These are phyloP conservation scores for Gouania willdenowi DNA, from an alignment of 2,797 vertebrate species.

Conservation along the genomic window DNA sequence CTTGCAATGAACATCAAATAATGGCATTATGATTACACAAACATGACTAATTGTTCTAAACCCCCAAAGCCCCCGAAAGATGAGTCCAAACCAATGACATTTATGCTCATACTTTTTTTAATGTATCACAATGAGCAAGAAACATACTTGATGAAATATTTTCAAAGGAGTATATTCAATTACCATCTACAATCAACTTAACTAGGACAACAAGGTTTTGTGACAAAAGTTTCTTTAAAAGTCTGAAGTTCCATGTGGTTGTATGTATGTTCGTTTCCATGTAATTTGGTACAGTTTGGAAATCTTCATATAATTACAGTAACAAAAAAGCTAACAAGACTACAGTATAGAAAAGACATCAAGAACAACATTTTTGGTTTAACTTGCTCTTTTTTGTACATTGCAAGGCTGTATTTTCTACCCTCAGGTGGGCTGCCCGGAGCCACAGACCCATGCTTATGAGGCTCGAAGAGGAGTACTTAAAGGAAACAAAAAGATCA, in stretches of 20 bases:
- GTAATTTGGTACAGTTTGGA: constrained; percentile 99
- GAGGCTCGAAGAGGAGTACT: constrained; percentile 83
- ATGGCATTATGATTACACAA: no score
- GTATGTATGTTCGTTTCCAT: constrained; percentile 95
- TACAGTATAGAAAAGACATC: constrained; percentile 99
- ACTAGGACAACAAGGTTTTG: constrained; percentile 99
- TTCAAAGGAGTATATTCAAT: constrained; percentile 99
- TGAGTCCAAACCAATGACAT: constrained; percentile 45
- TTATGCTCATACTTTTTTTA: constrained; percentile 99
- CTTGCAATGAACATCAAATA: no score
- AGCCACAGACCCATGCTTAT: constrained; percentile 84
- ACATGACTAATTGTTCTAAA: no score
- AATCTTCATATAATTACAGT: constrained; percentile 99
- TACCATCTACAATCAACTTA: constrained; percentile 99
- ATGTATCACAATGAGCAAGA: constrained; percentile 99
- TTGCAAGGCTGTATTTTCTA: constrained; percentile 99
- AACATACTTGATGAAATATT: constrained; percentile 99
- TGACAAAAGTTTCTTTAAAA: constrained; percentile 98
- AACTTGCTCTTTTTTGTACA: constrained; percentile 99
- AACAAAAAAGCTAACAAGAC: constrained; percentile 99
- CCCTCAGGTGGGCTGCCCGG: constrained; percentile 83
- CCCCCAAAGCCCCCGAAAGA: constrained; percentile 21
- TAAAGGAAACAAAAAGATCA: constrained; percentile 74
- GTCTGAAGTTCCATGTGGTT: constrained; percentile 97
- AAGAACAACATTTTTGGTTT: constrained; percentile 99